Percentiles rank a stretch among this genome's conserved stretches.
phyloP scores from a whole-genome alignment of 64 coral and sea anemone species.

The Platygyra sinensis region DNA sequence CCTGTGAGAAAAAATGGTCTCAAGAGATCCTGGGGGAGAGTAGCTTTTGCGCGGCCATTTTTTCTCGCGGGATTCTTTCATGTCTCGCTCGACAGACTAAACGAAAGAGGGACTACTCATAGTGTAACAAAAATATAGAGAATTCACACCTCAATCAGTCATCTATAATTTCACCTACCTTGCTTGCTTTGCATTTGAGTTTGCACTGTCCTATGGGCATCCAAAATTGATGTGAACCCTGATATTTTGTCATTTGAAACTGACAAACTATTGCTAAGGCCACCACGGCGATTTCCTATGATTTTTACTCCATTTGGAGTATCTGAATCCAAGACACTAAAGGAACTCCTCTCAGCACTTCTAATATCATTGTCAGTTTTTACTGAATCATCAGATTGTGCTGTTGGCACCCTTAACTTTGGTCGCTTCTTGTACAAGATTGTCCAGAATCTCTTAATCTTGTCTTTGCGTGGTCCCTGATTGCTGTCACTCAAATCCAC shows the following conservation, averaged over 20 bases:
- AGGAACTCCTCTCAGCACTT: neutral
- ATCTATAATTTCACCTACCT: neutral
- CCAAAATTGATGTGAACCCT: neutral
- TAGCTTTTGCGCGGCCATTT: too few species aligned
- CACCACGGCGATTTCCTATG: neutral
- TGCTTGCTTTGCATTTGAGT: conserved; percentile 16
- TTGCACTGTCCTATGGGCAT: neutral
- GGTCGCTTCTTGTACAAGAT: conserved; percentile 62
- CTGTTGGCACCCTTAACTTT: neutral
- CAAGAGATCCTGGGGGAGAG: too few species aligned
- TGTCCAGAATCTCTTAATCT: conserved; percentile 64
- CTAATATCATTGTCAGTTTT: neutral
- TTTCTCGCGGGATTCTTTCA: too few species aligned
- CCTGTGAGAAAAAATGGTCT: too few species aligned
- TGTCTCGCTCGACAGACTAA: too few species aligned
- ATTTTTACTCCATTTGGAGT: neutral
- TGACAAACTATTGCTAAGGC: conserved; percentile 8
- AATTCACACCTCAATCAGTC: neutral
- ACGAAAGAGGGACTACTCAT: too few species aligned
- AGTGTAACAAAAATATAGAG: too few species aligned
- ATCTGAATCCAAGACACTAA: neutral
- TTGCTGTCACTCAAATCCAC: neutral
- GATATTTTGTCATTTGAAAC: neutral
- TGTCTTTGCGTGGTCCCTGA: conserved; percentile 59
- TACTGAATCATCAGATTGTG: neutral